Evolutionary conservation across 1,140 invertebrate genomes (phyloP), one percentile per base, ranked within the genome.

Genomic region (Drosophila santomea): DNA sequence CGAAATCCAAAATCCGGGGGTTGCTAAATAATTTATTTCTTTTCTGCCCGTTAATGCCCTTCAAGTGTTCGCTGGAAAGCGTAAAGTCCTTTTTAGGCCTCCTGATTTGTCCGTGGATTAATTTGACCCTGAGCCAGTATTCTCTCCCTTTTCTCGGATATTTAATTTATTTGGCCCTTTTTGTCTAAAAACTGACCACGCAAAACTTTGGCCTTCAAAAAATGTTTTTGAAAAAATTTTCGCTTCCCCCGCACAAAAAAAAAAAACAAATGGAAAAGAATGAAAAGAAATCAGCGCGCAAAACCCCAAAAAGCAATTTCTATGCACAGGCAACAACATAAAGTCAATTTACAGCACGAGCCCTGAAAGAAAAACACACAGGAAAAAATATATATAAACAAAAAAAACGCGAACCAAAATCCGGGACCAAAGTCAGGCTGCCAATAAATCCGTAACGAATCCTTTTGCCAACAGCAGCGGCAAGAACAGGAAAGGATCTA

Each of bases 391-490:
- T 38, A 25, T 38, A 48, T 44, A n/a, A 38, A 36, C n/a, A 57
- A 72, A 20, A 39, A 11, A 63, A 67, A 55, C 59, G 32, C 7
- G 32, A 41, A 17, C 38, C 41, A 35, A 60, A 62, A 36, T 45
- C 58, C 47, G 28, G 74, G 55, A 56, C 56, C 60, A 74, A 56
- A 71, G 67, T 71, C 44, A 45, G 64, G 52, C 75, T 89, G 77
- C 85, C 84, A 89, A 89, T 89, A 89, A 89, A 89, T 89, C 84
- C 84, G 84, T 74, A 89, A 89, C 84, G 84, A 89, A 89, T 89
- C 84, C 84, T 89, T 76, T 89, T 80, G 84, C 85, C 68, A 78
- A 78, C 52, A 79, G 59, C 81, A 39, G 38, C 38, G 2, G 38
- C 38, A 39, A 39, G 38, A 39, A 39, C 38, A 84, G 77, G 80